Evolutionary conservation across 2,113 vertebrate genomes (phyloP).

Genomic region (Aegithalos caudatus): DNA sequence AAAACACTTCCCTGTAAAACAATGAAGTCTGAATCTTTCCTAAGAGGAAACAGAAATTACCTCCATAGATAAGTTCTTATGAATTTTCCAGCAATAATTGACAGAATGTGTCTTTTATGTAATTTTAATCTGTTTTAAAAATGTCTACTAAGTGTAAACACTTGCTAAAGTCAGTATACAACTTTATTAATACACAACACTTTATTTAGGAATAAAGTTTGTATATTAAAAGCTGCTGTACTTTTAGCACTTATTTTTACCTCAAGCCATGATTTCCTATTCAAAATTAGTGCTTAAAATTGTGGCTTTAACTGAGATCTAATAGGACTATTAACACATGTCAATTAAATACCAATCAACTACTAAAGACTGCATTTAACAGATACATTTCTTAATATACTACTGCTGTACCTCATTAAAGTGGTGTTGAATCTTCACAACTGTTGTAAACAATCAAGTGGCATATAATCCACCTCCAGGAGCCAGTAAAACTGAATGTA

Average conservation of each 20-base stretch:
- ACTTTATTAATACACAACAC: background rate
- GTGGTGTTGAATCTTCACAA: conserved; percentile 21
- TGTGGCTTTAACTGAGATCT: background rate
- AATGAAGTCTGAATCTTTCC: background rate
- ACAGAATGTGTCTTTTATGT: background rate
- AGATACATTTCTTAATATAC: conserved; percentile 6
- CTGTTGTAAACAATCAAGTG: conserved; percentile 29
- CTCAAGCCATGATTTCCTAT: background rate
- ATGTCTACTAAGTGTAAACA: background rate
- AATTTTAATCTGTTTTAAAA: background rate
- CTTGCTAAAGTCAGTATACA: background rate
- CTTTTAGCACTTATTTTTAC: background rate
- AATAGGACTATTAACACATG: conserved; percentile 44
- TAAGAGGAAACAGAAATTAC: background rate
- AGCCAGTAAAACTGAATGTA: background rate
- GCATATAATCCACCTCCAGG: conserved; percentile 33
- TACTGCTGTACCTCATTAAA: conserved; percentile 45
- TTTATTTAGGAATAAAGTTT: background rate
- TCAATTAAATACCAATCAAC: conserved; percentile 13
- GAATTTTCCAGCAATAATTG: background rate
- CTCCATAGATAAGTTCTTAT: background rate
- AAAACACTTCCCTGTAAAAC: background rate
- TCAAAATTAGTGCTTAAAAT: conserved; percentile 33
- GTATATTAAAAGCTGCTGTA: background rate
- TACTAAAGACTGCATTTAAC: background rate